Evolutionary conservation across 2,797 vertebrate genomes (phyloP), one percentile per base, ranked within the genome.

Genomic region (Ataeniobius toweri): DNA sequence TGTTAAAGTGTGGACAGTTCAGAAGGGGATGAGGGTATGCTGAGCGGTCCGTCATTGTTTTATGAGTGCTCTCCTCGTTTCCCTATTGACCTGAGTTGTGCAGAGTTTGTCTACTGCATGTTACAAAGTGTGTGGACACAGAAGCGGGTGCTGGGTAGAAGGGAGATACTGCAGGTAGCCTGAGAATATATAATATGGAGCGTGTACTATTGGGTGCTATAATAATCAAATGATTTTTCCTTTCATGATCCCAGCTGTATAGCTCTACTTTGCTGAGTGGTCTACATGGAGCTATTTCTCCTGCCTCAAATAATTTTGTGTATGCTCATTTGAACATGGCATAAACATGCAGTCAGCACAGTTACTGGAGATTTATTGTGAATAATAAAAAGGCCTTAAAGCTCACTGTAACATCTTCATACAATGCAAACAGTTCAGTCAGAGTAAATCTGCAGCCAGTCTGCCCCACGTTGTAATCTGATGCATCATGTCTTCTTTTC

Each of bases 11-110:
- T 77, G 13, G 74, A 71, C 51, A 75, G 65, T 71, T 51, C 78
- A 79, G 74, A 59, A 71, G 46, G 85, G n/a, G 26, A 6, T 16
- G 28, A 41, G 39, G 9, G 39, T 9, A 69, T 26, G 41, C 67
- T 24, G 13, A 69, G 67, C 2, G 67, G 67, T 26, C 67, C 18
- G 36, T 87, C 78, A 83, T 75, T 76, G 80, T 81, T 86, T 84
- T 75, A 84, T 85, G 68, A 86, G 80, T 2, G 10, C 39, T 59
- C 77, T 59, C 50, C 79, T 71, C 44, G 31, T 76, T 75, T 80
- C 50, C 70, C 44, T 39, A 16, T 61, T 6, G 50, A 81, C 72
- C 63, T 73, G 51, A 68, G 70, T 51, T 3, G 51, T 67, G 80
- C 76, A 31, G 70, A 71, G 74, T 28, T 51, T 46, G 51, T 53